Percentiles rank a stretch among this genome's conserved stretches.
phyloP scores from a whole-genome alignment of 2,113 vertebrate genomes.

The Gallinago undulata region DNA sequence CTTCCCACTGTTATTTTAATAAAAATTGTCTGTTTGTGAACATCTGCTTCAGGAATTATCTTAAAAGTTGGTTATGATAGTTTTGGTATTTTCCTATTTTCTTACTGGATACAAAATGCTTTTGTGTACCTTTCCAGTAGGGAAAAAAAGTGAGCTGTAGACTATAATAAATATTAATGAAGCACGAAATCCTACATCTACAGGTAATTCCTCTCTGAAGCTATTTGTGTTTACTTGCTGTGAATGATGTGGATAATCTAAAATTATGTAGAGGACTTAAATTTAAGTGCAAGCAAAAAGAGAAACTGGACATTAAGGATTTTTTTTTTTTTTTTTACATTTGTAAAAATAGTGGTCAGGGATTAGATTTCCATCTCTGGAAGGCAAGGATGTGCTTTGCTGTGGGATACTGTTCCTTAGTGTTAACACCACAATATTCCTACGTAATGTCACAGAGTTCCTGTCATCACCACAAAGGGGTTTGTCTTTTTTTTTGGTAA shows the following conservation, averaged over 20 bases:
- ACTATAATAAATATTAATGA: slow-evolving; percentile 3
- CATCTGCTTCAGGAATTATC: slow-evolving; percentile 62
- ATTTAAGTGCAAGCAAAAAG: not conserved
- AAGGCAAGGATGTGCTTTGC: not conserved
- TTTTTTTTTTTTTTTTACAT: not conserved
- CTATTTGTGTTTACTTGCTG: not conserved
- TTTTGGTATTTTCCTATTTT: not conserved
- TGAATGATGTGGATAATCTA: not conserved
- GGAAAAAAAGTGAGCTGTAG: not conserved
- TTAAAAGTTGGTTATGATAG: slow-evolving; percentile 28
- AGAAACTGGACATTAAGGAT: not conserved
- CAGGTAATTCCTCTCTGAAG: not conserved
- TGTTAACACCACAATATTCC: not conserved
- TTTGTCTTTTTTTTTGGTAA: not conserved
- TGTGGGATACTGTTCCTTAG: not conserved
- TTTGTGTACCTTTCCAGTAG: not conserved
- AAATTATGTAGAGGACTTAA: not conserved
- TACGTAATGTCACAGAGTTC: not conserved
- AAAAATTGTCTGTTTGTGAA: slow-evolving; percentile 45
- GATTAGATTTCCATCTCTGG: not conserved
- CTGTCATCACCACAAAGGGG: not conserved
- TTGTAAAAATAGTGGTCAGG: not conserved
- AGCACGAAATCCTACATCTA: not conserved
- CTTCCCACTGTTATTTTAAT: slow-evolving; percentile 60
- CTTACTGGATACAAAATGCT: slow-evolving; percentile 13